Base-by-base conservation (phyloP, 2,888 invertebrate species). In the Heliconius erato region DNA sequence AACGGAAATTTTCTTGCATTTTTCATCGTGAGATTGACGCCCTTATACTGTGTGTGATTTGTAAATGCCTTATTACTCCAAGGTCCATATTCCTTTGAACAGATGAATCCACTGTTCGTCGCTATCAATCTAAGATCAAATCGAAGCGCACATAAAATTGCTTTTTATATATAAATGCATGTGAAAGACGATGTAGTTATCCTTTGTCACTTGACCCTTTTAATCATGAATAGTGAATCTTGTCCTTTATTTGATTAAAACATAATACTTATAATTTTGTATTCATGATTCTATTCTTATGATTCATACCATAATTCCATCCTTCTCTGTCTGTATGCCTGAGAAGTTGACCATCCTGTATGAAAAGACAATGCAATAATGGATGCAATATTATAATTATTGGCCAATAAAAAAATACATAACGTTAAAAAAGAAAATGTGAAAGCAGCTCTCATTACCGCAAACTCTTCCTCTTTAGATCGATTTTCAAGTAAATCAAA, bases 161-260 rank as follows among this genome's bases (percentile, higher is more conserved):
- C 77, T 35, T 77, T 63, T 77, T 65, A 40, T 77, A 59, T 63
- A 63, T 77, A 77, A 63, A 77, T n/a, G 65, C 40, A 35, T 67
- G 16, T 67, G 26, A 26, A 44, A 72, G 44, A 14, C 72, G 5
- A 72, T 26, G 6, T 26, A 26, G 26, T 72, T 44, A 44, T 44
- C 44, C n/a, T 71, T 69, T n/a, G n/a, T n/a, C n/a, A n/a, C n/a
- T 35, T 72, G 16, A 72, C 26, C 26, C 26, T 69, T 69, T 69
- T 40, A 28, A 19, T 35, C 14, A 1, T 23, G n/a, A 2, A 63
- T 67, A 12, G 67, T 28, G 19, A 28, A 28, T 68, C 16, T 68
- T 68, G 67, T 68, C 28, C 7, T 16, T 68, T 68, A 68, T 28
- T 32, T 68, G 2, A 68, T 16, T 32, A 16, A 40, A 40, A 32